Conservation (phyloP, 1,140 invertebrate genomes). For the Drosophila setifemur region DNA sequence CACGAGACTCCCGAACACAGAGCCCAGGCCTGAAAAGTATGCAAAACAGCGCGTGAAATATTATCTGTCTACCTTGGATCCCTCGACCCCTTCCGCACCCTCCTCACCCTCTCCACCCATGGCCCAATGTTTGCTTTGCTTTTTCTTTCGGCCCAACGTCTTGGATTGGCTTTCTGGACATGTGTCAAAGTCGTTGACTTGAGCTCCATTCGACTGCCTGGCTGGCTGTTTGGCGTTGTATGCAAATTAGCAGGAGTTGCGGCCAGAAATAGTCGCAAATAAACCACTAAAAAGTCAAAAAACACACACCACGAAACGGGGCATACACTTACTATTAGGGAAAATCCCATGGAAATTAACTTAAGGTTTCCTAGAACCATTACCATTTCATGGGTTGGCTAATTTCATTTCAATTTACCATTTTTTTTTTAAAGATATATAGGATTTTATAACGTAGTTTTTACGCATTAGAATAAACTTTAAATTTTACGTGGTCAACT, state of each 20-base stretch:
- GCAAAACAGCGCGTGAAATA: constrained; percentile 78
- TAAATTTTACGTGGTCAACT: no score
- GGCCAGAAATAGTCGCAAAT: constrained; percentile 55
- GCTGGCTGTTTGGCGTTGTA: constrained; percentile 19
- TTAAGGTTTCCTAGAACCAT: background rate
- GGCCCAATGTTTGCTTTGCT: constrained; percentile 39
- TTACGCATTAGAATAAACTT: no score
- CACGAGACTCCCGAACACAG: constrained; percentile 11
- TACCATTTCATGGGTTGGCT: no score
- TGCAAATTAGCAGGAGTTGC: constrained; percentile 57
- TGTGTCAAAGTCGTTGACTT: constrained; percentile 69
- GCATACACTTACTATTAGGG: constrained; percentile 27
- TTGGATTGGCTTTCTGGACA: constrained; percentile 62
- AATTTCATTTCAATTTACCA: no score
- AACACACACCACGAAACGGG: constrained; percentile 21
- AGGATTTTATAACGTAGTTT: no score
- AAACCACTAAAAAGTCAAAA: constrained; percentile 10
- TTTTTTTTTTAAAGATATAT: no score
- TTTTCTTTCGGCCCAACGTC: constrained; percentile 40
- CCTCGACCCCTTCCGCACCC: background rate
- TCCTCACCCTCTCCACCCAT: no score
- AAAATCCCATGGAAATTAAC: background rate
- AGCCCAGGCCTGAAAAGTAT: constrained; percentile 49
- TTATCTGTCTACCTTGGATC: constrained; percentile 69
- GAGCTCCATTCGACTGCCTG: constrained; percentile 20